Evolutionary conservation across 2,113 vertebrate species (phyloP).

Genomic region (Solea solea): DNA sequence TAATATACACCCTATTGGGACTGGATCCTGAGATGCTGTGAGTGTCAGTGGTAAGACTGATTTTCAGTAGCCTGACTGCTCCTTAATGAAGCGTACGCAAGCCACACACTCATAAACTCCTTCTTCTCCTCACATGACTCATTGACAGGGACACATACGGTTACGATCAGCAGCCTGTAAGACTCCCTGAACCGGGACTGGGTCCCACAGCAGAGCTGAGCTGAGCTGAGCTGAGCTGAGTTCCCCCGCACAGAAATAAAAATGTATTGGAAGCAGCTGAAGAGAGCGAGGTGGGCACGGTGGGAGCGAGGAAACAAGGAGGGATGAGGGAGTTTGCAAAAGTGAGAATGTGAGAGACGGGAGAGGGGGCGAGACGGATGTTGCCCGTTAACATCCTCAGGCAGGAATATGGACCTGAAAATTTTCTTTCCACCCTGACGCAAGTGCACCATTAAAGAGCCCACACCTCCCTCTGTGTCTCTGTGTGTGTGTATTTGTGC

Average conservation of each 20-base stretch:
- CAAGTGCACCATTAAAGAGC: constrained; percentile 71
- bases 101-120: constrained; percentile 10
- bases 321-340: constrained; percentile 12
- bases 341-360: constrained; percentile 39
- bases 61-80: constrained; percentile 10
- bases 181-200: constrained; percentile 51
- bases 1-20: too few relatives aligned
- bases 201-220: constrained; percentile 17
- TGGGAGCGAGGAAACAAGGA: constrained; percentile 34
- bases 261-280: constrained; percentile 39
- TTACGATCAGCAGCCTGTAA: constrained; percentile 62
- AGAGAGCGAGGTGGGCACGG: constrained; percentile 23
- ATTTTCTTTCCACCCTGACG: constrained; percentile 79
- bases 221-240: constrained; percentile 30
- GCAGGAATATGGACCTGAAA: constrained; percentile 73
- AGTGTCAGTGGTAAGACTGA: too few relatives aligned
- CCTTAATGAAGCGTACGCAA: neutral
- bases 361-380: constrained; percentile 62
- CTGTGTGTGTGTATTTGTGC: constrained; percentile 14
- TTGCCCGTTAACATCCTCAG: constrained; percentile 72
- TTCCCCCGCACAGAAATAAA: constrained; percentile 56
- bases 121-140: constrained; percentile 55
- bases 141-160: constrained; percentile 42
- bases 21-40: too few relatives aligned
- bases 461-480: constrained; percentile 34